Evolutionary conservation across 2,888 invertebrate species (phyloP).

Genomic region (Achlya flavicornis): DNA sequence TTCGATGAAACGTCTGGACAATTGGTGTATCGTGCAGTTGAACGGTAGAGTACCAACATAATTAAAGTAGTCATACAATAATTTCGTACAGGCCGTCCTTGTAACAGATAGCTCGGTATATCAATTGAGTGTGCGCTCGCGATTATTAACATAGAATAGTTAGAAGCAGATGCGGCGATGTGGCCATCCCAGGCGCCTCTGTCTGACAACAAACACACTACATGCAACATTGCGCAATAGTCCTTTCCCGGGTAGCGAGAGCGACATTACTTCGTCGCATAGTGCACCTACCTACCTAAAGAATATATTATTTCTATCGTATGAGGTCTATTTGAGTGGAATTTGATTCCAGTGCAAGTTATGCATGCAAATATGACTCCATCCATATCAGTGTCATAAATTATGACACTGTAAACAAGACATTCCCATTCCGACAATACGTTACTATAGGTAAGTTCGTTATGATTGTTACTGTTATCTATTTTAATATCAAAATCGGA

Average conservation of each 20-base stretch:
- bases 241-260: background rate
- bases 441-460: no score
- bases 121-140: conserved; percentile 56
- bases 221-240: background rate
- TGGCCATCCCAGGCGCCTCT: conserved; percentile 12
- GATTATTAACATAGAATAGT: conserved; percentile 47
- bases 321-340: background rate
- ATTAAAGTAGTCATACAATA: conserved; percentile 44
- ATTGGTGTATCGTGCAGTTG: conserved; percentile 30
- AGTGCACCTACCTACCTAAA: no score
- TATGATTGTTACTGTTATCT: background rate
- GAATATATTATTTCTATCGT: no score
- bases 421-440: background rate
- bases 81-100: conserved; percentile 56
- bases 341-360: background rate
- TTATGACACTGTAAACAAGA: background rate
- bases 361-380: background rate
- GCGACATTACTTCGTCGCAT: no score
- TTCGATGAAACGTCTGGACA: background rate
- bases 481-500: background rate
- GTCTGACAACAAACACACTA: background rate
- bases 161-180: conserved; percentile 38
- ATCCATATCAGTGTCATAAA: background rate
- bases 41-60: conserved; percentile 30
- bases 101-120: conserved; percentile 61